These are phyloP conservation scores for Meriones unguiculatus DNA, from an alignment of 2,113 vertebrate genomes.

Conservation along the genomic window DNA sequence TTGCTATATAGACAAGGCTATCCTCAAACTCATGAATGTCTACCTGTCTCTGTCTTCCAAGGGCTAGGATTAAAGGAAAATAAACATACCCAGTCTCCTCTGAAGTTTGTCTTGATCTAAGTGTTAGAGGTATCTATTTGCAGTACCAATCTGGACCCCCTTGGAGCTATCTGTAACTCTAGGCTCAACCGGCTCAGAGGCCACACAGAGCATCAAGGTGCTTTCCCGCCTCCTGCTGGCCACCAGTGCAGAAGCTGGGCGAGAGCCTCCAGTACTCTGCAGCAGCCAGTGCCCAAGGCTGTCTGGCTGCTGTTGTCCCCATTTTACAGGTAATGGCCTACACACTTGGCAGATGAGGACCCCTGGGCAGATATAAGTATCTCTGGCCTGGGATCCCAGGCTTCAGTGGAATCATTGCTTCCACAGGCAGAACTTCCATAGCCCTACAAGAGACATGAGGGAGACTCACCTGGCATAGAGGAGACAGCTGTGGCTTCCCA, in stretches of 20 bases:
- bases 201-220: not conserved
- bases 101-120: not conserved
- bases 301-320: not conserved
- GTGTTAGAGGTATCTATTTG: not conserved
- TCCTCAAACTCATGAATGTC: not conserved
- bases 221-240: not conserved
- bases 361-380: not conserved
- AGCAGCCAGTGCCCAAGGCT: not conserved
- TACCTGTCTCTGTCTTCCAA: not conserved
- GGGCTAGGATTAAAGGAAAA: not conserved
- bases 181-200: not conserved
- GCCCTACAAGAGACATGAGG: not conserved
- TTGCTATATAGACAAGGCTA: not conserved
- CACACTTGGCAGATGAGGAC: not conserved
- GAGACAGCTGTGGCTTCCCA: not conserved
- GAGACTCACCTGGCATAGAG: not conserved
- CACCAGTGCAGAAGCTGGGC: not conserved
- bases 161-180: not conserved
- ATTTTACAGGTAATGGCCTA: not conserved
- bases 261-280: not conserved
- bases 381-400: not conserved
- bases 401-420: not conserved
- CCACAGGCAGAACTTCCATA: not conserved
- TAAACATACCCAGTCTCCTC: not conserved
- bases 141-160: not conserved